Conservation (phyloP, 1,140 invertebrate genomes). For the Grapholita molesta region DNA sequence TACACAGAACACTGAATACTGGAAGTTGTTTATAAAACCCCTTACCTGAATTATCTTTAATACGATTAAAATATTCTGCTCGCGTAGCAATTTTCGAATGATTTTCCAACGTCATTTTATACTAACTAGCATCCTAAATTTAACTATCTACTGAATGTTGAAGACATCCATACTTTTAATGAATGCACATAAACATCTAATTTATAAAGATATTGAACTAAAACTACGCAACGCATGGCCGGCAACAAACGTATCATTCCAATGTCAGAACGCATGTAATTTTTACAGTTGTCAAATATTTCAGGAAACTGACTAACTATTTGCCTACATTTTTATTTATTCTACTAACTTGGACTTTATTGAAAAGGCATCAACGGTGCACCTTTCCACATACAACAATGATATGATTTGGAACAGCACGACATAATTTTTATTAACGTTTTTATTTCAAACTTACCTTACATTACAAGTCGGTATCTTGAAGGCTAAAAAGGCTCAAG, state of each 20-base stretch:
- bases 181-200: constrained; percentile 70
- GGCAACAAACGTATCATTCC: constrained; percentile 51
- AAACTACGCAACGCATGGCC: constrained; percentile 53
- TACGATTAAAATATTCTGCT: constrained; percentile 24
- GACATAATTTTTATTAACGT: background rate
- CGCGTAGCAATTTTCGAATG: constrained; percentile 43
- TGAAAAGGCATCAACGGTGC: background rate
- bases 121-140: constrained; percentile 77
- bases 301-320: background rate
- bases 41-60: background rate
- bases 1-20: constrained; percentile 24
- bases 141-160: constrained; percentile 73
- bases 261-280: constrained; percentile 27
- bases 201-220: constrained; percentile 70
- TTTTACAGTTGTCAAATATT: background rate
- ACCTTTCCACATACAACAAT: background rate
- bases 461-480: background rate
- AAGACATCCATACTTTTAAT: constrained; percentile 61
- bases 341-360: background rate
- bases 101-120: constrained; percentile 64
- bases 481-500: no score
- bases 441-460: background rate
- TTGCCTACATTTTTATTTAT: background rate
- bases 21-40: background rate
- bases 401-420: background rate